These are phyloP conservation scores for Zingel zingel DNA, from an alignment of 2,113 vertebrate genomes.

Conservation along the genomic window DNA sequence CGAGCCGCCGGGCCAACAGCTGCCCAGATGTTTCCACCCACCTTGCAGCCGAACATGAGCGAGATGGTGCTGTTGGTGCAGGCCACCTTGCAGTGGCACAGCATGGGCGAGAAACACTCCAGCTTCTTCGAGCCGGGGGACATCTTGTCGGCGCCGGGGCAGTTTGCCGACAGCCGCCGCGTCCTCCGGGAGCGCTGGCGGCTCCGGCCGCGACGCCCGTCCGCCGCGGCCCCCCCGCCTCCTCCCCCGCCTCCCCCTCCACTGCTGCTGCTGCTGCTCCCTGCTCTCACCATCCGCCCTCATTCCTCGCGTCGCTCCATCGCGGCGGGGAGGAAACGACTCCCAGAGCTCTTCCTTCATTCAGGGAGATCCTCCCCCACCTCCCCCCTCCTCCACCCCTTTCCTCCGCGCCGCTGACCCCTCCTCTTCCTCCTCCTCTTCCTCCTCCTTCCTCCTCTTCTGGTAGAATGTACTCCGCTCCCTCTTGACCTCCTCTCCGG, in stretches of 20 bases:
- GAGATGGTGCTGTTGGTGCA: constrained; percentile 91
- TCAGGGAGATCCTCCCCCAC: constrained; percentile 69
- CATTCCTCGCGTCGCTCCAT: constrained; percentile 86
- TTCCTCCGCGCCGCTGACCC: constrained; percentile 17
- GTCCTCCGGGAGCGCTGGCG: constrained; percentile 83
- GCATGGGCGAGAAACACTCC: constrained; percentile 90
- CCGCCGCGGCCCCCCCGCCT: constrained; percentile 50
- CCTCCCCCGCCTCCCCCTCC: constrained; percentile 62
- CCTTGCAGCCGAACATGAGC: constrained; percentile 94
- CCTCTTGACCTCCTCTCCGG: constrained; percentile 61
- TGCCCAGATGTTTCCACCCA: constrained; percentile 76
- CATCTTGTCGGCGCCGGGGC: constrained; percentile 86
- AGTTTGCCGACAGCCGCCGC: constrained; percentile 85
- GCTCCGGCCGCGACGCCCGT: constrained; percentile 69
- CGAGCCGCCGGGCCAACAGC: background rate
- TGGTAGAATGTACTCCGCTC: constrained; percentile 45
- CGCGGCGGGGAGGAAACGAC: constrained; percentile 72
- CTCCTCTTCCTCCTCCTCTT: constrained; percentile 21
- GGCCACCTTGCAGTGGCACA: constrained; percentile 93
- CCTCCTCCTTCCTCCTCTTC: constrained; percentile 19
- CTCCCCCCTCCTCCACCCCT: background rate
- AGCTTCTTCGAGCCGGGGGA: constrained; percentile 88
- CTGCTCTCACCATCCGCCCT: constrained; percentile 89
- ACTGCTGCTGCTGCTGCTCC: constrained; percentile 83
- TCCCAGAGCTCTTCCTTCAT: constrained; percentile 82